A percentile compares a stretch with the other conserved stretches of the same genome.
Conservation (phyloP, 2,113 vertebrate genomes). For the Mustela nigripes region DNA sequence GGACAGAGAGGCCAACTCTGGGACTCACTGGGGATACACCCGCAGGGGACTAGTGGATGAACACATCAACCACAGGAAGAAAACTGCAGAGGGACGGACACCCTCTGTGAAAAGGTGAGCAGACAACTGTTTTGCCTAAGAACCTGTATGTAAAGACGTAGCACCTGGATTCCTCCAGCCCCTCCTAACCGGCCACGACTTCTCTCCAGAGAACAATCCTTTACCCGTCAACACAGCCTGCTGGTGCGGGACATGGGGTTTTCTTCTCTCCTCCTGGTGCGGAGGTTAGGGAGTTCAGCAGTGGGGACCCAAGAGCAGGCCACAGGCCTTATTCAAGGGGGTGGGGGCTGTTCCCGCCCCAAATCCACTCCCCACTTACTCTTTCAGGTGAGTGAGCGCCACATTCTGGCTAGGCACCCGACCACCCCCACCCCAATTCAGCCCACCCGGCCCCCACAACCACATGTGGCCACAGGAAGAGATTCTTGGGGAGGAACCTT, state of each 20-base stretch:
- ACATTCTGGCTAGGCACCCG: neutral
- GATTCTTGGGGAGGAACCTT: neutral
- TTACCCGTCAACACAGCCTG: neutral
- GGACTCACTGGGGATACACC: neutral
- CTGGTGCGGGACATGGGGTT: accelerated
- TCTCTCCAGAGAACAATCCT: neutral
- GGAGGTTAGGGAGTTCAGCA: neutral
- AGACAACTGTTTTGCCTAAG: neutral
- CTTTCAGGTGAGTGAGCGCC: neutral
- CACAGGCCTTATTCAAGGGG: neutral
- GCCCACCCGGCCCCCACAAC: neutral
- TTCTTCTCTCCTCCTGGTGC: neutral
- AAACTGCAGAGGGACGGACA: neutral
- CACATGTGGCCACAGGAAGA: neutral
- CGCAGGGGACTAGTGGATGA: neutral
- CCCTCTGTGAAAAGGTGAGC: neutral
- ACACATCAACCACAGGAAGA: neutral
- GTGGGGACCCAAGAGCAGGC: neutral
- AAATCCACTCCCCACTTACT: neutral
- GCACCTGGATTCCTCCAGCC: neutral
- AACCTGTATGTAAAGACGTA: neutral
- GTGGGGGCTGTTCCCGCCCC: neutral
- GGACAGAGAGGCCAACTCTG: neutral
- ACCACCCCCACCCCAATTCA: neutral
- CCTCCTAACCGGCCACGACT: neutral